Conservation (phyloP, 2,113 vertebrate species). For the Uria lomvia region DNA sequence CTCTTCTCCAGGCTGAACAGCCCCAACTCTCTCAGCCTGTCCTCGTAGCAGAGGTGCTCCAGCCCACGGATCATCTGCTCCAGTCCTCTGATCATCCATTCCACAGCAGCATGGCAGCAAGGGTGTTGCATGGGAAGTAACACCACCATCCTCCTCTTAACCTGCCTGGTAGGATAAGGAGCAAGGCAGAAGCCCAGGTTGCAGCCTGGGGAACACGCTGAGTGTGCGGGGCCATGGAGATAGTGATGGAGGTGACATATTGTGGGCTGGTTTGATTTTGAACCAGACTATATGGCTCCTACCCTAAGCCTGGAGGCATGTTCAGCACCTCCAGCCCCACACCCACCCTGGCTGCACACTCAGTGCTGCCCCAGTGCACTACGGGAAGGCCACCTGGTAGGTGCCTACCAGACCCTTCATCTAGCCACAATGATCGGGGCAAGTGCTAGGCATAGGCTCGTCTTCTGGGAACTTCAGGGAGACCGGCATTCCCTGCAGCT, state of each 20-base stretch:
- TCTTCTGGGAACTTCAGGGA: neutral
- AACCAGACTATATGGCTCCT: neutral
- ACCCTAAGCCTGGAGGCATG: accelerated
- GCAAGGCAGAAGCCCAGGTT: neutral
- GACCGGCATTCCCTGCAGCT: accelerated
- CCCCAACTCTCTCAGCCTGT: too few relatives aligned
- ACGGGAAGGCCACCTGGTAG: neutral
- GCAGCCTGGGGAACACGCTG: too few relatives aligned
- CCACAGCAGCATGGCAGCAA: neutral
- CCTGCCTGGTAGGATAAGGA: neutral
- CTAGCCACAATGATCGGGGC: neutral
- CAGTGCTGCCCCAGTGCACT: neutral
- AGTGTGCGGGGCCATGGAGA: accelerated
- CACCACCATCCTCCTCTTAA: neutral
- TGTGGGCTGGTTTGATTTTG: neutral
- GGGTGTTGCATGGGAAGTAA: neutral
- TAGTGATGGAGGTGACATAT: neutral
- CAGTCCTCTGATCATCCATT: too few relatives aligned
- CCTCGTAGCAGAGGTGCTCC: too few relatives aligned
- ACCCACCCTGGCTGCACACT: neutral
- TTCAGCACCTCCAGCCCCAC: neutral
- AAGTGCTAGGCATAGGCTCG: neutral
- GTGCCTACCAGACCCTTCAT: neutral
- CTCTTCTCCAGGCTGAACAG: too few relatives aligned
- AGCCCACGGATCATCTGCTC: too few relatives aligned